Evolutionary conservation across 2,113 vertebrate species (phyloP).

Genomic region (Siphamia tubifer): DNA sequence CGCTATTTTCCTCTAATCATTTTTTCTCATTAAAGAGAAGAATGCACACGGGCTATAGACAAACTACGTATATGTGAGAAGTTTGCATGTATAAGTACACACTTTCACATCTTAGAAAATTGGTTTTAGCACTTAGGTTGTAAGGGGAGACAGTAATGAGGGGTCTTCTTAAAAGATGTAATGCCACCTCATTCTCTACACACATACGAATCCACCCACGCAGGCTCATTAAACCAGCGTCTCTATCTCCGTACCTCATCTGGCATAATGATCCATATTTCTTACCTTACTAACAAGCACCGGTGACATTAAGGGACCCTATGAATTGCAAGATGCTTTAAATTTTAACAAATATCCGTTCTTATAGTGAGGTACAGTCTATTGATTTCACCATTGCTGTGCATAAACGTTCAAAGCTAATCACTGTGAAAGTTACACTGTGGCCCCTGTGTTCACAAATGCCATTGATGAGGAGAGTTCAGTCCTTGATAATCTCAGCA

Average conservation of each 20-base stretch:
- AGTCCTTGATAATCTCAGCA: constrained; percentile 37
- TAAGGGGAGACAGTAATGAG: constrained; percentile 52
- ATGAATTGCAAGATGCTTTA: neutral
- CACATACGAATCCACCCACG: constrained; percentile 25
- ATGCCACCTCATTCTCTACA: constrained; percentile 10
- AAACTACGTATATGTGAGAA: neutral
- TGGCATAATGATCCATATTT: constrained; percentile 37
- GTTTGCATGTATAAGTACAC: constrained; percentile 2
- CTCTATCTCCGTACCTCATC: constrained; percentile 30
- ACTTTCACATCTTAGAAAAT: constrained; percentile 19
- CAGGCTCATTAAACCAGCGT: constrained; percentile 51
- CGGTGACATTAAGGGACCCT: constrained; percentile 6
- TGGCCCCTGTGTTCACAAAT: constrained; percentile 18
- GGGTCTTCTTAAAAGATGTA: constrained; percentile 38
- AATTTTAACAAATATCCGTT: constrained; percentile 15
- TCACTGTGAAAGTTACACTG: constrained; percentile 30
- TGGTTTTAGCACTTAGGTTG: neutral
- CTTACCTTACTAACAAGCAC: constrained; percentile 12
- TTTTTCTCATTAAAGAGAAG: constrained; percentile 55
- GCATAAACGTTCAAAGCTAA: constrained; percentile 31
- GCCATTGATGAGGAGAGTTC: constrained; percentile 29
- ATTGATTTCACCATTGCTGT: constrained; percentile 6
- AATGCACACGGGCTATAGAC: neutral
- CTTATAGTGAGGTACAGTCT: neutral
- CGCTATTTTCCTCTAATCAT: constrained; percentile 47